These are phyloP conservation scores for Mycetomoellerius zeteki DNA, from an alignment of 1,140 invertebrate species.

Conservation along the genomic window DNA sequence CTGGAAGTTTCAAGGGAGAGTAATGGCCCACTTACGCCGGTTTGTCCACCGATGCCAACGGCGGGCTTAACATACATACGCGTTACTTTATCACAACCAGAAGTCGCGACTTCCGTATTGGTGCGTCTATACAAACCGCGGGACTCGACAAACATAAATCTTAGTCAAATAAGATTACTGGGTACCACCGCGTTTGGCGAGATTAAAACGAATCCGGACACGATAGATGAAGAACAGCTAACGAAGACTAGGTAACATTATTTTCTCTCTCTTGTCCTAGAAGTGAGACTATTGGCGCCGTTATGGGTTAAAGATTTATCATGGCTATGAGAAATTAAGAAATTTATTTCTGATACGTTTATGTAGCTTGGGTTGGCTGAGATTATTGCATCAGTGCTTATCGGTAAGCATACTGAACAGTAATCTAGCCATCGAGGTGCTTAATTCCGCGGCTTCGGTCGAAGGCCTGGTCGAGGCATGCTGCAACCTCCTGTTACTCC, in stretches of 20 bases:
- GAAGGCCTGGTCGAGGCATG: constrained; percentile 91
- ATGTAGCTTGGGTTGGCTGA: constrained; percentile 90
- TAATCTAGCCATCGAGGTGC: constrained; percentile 85
- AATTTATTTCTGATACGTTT: constrained; percentile 68
- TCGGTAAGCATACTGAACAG: constrained; percentile 86
- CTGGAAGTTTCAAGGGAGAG: constrained; percentile 91
- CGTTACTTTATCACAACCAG: constrained; percentile 92
- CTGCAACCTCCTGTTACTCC: constrained; percentile 91
- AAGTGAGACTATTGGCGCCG: neutral
- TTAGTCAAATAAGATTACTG: constrained; percentile 95
- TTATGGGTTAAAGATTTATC: constrained; percentile 1
- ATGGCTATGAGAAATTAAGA: neutral
- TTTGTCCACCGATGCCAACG: constrained; percentile 92
- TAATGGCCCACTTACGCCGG: constrained; percentile 88
- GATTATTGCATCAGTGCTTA: constrained; percentile 90
- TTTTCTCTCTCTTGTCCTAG: neutral
- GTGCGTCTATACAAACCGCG: constrained; percentile 92
- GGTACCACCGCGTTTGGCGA: constrained; percentile 93
- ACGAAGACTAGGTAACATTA: constrained; percentile 85
- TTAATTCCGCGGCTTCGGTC: constrained; percentile 89
- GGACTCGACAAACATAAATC: constrained; percentile 95
- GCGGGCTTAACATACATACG: constrained; percentile 95
- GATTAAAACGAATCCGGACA: constrained; percentile 83
- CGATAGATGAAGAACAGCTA: constrained; percentile 84
- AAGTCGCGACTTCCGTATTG: constrained; percentile 91